A percentile compares a stretch with the other conserved stretches of the same genome.
These are phyloP conservation scores for Diorhabda sublineata DNA, from an alignment of 1,140 invertebrate species.

Conservation along the genomic window DNA sequence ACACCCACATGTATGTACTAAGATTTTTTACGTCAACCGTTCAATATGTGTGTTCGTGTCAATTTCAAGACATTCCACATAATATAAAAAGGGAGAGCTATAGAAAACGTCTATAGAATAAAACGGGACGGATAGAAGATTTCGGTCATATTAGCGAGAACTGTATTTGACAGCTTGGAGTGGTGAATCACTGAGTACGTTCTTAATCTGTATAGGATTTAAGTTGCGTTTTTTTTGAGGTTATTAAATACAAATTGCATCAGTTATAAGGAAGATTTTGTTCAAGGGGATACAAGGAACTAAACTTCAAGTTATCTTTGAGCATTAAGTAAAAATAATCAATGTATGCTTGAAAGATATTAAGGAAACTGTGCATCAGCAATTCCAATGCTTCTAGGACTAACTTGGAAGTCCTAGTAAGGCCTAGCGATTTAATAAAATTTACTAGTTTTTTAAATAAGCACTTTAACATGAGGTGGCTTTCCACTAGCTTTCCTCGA, in stretches of 20 bases:
- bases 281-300: no score
- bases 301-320: no score
- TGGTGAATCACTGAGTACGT: no score
- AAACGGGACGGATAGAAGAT: conserved; percentile 5
- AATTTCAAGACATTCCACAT: conserved; percentile 9
- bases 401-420: no score
- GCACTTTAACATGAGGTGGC: no score
- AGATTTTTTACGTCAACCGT: conserved; percentile 5
- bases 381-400: no score
- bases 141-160: conserved; percentile 10
- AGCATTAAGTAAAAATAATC: no score
- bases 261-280: no score
- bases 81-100: neutral
- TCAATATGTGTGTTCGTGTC: conserved; percentile 10
- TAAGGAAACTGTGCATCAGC: no score
- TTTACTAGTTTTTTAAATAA: no score
- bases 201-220: neutral
- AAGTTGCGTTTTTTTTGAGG: neutral
- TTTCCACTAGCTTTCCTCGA: neutral
- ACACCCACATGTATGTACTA: conserved; percentile 8
- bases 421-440: no score
- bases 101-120: neutral
- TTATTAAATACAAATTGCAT: neutral
- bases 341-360: no score
- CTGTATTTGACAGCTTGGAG: conserved; percentile 9